These are phyloP conservation scores for Sphenopsis melanotis DNA, from an alignment of 2,797 vertebrate species.

Conservation along the genomic window DNA sequence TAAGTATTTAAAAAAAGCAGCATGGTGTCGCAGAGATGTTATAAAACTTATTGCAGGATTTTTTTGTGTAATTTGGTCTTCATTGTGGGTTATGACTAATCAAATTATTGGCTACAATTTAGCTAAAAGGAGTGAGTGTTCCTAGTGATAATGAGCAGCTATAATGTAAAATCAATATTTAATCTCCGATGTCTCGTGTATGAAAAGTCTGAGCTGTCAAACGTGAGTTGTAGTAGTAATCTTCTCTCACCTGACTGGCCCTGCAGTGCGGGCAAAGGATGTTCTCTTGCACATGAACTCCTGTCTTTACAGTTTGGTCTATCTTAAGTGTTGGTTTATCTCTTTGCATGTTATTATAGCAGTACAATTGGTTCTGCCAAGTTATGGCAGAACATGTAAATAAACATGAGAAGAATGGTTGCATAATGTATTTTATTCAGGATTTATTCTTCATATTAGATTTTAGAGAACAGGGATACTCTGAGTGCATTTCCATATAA, in stretches of 20 bases:
- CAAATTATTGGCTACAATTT: conserved; percentile 4
- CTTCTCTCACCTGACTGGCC: not conserved
- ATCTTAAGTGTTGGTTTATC: not conserved
- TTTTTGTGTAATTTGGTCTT: not conserved
- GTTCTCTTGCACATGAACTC: not conserved
- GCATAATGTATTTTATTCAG: not conserved
- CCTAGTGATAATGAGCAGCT: conserved; percentile 14
- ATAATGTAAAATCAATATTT: conserved; percentile 62
- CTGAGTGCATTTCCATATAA: not conserved
- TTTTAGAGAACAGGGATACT: not conserved
- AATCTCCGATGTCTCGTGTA: not conserved
- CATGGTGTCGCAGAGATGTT: not conserved
- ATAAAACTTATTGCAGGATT: not conserved
- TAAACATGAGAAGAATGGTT: not conserved
- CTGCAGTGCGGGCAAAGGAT: not conserved
- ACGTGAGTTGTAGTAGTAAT: not conserved
- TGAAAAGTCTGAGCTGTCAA: not conserved
- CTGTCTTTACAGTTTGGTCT: not conserved
- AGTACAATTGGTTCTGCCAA: not conserved
- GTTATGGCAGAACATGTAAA: not conserved
- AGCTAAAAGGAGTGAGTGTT: not conserved
- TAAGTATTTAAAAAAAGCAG: not conserved
- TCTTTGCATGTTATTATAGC: not conserved
- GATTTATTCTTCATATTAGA: not conserved
- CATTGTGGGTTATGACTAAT: not conserved